These are phyloP conservation scores for Triplophysa siluroides DNA, from an alignment of 2,113 vertebrate genomes.

Conservation along the genomic window DNA sequence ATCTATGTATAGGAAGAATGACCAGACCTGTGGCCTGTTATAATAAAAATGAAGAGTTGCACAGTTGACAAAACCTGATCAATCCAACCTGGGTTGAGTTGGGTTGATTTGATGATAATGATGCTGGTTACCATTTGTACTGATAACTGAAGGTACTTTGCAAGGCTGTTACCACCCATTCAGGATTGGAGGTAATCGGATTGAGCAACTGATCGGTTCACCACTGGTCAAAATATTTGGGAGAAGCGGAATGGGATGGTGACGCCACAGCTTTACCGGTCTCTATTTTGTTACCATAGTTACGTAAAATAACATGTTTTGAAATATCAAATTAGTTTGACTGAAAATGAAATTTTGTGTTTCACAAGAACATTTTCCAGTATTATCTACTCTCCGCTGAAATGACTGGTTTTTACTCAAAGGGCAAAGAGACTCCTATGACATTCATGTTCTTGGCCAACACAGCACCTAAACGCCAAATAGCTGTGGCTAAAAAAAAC, in stretches of 20 bases:
- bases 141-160: background rate
- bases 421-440: background rate
- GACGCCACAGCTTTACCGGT: background rate
- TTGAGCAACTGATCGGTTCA: background rate
- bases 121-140: no score
- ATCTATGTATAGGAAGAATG: no score
- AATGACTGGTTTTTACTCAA: background rate
- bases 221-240: background rate
- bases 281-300: background rate
- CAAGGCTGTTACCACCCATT: background rate
- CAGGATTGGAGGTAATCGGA: background rate
- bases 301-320: background rate
- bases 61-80: no score
- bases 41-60: no score
- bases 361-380: background rate
- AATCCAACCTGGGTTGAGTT: no score
- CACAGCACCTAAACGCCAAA: background rate
- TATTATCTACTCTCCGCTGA: background rate
- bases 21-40: no score
- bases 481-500: conserved; percentile 4
- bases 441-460: conserved; percentile 5
- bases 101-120: no score
- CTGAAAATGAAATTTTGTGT: background rate
- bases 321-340: background rate
- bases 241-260: no score